Evolutionary conservation across 2,113 vertebrate species (phyloP).

Genomic region (Ifrita kowaldi): DNA sequence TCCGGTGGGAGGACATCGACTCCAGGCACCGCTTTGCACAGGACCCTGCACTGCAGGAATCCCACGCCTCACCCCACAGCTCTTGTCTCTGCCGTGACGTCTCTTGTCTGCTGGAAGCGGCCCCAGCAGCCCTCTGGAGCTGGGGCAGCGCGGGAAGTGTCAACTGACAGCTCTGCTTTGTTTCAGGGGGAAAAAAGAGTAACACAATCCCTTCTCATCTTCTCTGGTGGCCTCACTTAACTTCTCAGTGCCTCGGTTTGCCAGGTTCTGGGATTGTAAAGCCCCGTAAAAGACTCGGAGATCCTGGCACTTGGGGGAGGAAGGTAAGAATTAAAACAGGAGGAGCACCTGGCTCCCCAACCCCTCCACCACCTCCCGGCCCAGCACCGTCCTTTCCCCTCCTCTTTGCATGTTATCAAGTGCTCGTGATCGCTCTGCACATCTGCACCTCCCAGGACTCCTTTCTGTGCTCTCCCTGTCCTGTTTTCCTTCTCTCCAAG

Average conservation of each 20-base stretch:
- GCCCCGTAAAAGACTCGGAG: background rate
- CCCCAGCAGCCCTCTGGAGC: constrained; percentile 17
- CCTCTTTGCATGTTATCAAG: background rate
- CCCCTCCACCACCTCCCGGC: background rate
- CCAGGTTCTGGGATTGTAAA: background rate
- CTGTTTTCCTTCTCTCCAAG: background rate
- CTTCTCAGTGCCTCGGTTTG: background rate
- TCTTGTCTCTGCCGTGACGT: background rate
- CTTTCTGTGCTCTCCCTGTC: background rate
- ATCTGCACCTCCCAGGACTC: background rate
- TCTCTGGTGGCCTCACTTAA: constrained; percentile 37
- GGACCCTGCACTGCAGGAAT: background rate
- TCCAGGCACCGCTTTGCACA: background rate
- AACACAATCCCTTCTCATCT: constrained; percentile 60
- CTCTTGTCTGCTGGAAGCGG: constrained; percentile 37
- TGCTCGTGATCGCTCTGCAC: rapidly evolving
- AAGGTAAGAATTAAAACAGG: background rate
- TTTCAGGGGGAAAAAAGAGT: constrained; percentile 48
- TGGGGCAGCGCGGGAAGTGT: constrained; percentile 37
- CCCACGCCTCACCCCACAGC: constrained; percentile 9
- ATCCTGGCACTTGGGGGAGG: background rate
- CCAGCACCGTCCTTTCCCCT: background rate
- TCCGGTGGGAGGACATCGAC: background rate
- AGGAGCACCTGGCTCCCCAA: background rate
- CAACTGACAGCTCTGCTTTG: constrained; percentile 64